phyloP scores from a whole-genome alignment of 1,140 invertebrate genomes.

The Aphaenogaster rudis region DNA sequence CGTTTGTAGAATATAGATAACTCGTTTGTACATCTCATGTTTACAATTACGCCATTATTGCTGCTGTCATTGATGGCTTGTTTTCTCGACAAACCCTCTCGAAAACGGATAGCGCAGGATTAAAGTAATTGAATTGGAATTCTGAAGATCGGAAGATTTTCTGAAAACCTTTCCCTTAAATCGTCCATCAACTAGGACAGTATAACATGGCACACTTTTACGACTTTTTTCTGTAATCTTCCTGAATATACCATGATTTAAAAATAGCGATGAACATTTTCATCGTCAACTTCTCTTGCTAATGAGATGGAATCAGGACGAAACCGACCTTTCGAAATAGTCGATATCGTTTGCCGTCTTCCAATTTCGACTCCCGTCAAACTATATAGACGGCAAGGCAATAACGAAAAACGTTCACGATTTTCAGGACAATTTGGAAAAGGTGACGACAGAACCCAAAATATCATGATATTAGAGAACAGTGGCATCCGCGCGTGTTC shows the following conservation, averaged over 20 bases:
- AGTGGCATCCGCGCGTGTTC: constrained; percentile 30
- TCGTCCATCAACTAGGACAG: not conserved
- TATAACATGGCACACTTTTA: not conserved
- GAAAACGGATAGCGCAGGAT: not conserved
- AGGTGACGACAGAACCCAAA: not conserved
- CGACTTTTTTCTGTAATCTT: not conserved
- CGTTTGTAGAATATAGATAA: constrained; percentile 37
- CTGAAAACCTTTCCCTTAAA: not conserved
- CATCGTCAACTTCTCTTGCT: constrained; percentile 25
- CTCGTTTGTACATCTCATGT: not conserved
- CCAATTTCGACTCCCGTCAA: constrained; percentile 55
- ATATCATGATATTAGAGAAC: constrained; percentile 17
- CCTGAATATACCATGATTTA: not conserved
- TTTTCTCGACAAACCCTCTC: not conserved
- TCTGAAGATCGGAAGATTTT: not conserved
- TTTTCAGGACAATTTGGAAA: not conserved
- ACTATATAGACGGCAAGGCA: constrained; percentile 26
- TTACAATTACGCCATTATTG: constrained; percentile 27
- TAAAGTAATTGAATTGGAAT: constrained; percentile 20
- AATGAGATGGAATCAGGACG: constrained; percentile 66
- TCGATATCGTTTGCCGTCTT: constrained; percentile 17
- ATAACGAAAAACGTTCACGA: constrained; percentile 26
- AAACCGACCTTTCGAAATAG: constrained; percentile 23
- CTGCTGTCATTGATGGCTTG: not conserved
- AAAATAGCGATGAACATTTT: constrained; percentile 49